Evolutionary conservation across 2,113 vertebrate species (phyloP).

Genomic region (Thunnus maccoyii): DNA sequence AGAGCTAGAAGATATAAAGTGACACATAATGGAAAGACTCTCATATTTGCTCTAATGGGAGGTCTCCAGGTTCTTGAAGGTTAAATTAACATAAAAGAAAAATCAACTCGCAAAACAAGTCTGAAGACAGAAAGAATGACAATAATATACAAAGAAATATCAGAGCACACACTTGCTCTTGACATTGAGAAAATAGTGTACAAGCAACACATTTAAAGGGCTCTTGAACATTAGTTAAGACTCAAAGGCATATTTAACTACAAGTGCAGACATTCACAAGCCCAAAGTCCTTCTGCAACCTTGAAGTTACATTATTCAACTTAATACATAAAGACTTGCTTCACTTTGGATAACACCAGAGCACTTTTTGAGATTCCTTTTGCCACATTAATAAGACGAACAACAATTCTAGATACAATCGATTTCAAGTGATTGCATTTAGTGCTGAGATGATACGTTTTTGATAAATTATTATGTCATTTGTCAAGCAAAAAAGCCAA

Average conservation of each 20-base stretch:
- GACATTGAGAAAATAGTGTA: not conserved
- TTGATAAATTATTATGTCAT: too few relatives aligned
- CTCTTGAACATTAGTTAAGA: constrained; percentile 1
- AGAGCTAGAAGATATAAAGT: not conserved
- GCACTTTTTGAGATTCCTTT: not conserved
- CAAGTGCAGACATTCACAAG: constrained; percentile 12
- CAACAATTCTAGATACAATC: not conserved
- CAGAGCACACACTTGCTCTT: not conserved
- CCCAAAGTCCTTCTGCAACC: too few relatives aligned
- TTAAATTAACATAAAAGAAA: constrained; percentile 3
- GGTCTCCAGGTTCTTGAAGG: not conserved
- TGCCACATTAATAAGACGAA: not conserved
- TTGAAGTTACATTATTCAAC: constrained; percentile 18
- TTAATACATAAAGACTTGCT: not conserved
- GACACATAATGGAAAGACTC: constrained; percentile 8
- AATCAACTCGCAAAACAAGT: constrained; percentile 9
- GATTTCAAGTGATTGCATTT: not conserved
- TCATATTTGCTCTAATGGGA: not conserved
- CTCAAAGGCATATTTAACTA: constrained; percentile 17
- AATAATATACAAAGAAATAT: constrained; percentile 22
- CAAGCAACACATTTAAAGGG: constrained; percentile 10
- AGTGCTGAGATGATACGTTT: too few relatives aligned
- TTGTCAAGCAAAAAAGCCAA: too few relatives aligned
- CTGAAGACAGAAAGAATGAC: not conserved
- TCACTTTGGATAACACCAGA: not conserved